A percentile compares a stretch with the other conserved stretches of the same genome.
phyloP scores from a whole-genome alignment of 2,888 invertebrate genomes.

The Nymphalis c-album region DNA sequence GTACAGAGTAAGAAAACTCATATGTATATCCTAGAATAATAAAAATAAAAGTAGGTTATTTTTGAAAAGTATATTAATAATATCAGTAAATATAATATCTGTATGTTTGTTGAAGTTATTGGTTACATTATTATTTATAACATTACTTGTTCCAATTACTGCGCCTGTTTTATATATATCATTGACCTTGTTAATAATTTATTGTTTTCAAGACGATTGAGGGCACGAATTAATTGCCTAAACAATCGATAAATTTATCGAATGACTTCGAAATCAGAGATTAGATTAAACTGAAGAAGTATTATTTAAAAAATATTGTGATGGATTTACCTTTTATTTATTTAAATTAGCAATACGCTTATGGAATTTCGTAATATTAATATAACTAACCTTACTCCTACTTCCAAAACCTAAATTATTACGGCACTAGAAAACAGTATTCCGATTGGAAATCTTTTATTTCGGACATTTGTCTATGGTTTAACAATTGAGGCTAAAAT shows the following conservation, averaged over 20 bases:
- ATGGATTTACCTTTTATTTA: not conserved
- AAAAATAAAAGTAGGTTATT: too few relatives aligned
- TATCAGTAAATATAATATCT: not conserved
- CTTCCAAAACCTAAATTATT: too few relatives aligned
- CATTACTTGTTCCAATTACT: not conserved
- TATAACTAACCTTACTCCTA: too few relatives aligned
- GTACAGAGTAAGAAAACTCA: too few relatives aligned
- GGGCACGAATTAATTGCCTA: conserved; percentile 21
- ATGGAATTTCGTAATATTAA: too few relatives aligned
- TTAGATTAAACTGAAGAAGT: conserved; percentile 13
- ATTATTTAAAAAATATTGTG: not conserved
- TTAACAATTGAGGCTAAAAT: too few relatives aligned
- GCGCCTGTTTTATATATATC: not conserved
- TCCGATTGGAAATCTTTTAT: too few relatives aligned
- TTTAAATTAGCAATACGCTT: not conserved
- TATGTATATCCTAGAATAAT: too few relatives aligned
- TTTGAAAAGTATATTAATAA: too few relatives aligned
- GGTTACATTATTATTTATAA: not conserved
- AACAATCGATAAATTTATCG: conserved; percentile 21
- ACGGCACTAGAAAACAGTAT: too few relatives aligned
- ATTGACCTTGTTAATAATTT: conserved; percentile 19
- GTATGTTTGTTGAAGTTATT: not conserved
- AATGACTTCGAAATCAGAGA: conserved; percentile 19
- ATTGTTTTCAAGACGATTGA: conserved; percentile 15
- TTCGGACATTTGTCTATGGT: too few relatives aligned